Percentiles rank a stretch among this genome's conserved stretches.
phyloP scores from a whole-genome alignment of 2,888 invertebrate genomes.

The Willowsia nigromaculata region DNA sequence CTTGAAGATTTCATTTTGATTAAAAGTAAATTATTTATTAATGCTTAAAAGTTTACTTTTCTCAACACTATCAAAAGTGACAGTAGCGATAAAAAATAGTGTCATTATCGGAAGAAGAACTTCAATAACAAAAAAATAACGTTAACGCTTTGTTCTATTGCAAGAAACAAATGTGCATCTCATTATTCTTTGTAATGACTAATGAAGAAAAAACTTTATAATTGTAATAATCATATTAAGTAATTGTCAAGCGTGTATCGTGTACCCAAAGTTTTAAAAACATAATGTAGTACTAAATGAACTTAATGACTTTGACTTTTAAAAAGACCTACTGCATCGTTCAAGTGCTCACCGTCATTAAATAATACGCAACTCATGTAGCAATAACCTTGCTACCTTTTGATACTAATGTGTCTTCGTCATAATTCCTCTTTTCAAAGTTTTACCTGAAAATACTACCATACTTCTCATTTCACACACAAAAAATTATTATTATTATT shows the following conservation, averaged over 20 bases:
- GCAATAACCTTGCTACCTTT: constrained; percentile 20
- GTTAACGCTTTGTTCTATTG: neutral
- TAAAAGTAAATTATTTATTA: neutral
- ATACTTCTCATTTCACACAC: neutral
- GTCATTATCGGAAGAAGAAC: neutral
- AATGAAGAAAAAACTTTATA: constrained; percentile 8
- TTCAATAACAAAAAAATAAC: neutral
- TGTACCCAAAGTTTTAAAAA: neutral
- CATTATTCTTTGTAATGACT: neutral
- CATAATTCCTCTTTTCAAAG: neutral
- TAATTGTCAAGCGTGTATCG: constrained; percentile 3
- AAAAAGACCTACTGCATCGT: constrained; percentile 18
- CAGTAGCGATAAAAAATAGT: neutral
- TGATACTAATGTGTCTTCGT: neutral
- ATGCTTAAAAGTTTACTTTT: neutral
- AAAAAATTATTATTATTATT: neutral
- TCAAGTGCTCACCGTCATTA: constrained; percentile 19
- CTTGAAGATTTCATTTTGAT: neutral
- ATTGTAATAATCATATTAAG: neutral
- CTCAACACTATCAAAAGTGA: neutral
- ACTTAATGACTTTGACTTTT: constrained; percentile 40
- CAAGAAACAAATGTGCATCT: neutral
- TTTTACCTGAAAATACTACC: constrained; percentile 31
- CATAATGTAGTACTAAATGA: neutral
- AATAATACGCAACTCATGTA: neutral